Base-by-base conservation (phyloP, 2,888 invertebrate species). In the Chymomyza fuscimana region DNA sequence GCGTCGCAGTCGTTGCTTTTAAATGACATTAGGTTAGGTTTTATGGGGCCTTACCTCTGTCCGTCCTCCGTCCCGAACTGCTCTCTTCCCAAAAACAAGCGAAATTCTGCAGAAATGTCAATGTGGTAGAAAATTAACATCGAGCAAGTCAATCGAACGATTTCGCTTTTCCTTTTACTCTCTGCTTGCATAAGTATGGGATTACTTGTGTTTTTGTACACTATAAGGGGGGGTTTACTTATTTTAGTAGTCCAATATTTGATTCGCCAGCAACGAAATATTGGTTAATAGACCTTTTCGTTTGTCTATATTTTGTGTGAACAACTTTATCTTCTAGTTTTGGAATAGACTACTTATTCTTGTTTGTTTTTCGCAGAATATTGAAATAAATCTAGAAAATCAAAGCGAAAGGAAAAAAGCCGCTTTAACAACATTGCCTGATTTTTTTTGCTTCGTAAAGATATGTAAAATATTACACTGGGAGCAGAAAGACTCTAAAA, bases 101-200 rank as follows among this genome's bases (percentile, higher is more conserved):
- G 86, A 83, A 85, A 83, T 82, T 87, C 86, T 85, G 86, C 86
- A 80, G 69, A 74, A 87, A 87, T 82, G 86, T 81, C 79, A 87
- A 73, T 73, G 78, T 80, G 79, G 78, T 80, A 80, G 79, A 76
- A 80, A 83, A 85, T 82, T 70, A 79, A 79, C 74, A 82, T 80
- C 70, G 63, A 46, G 15, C 22, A 25, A 19, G 58, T 58, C 60
- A 25, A 75, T 75, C 68, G 70, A 77, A 63, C 79, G 87, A 82
- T 87, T 83, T 83, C 87, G 87, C 82, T 83, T 82, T 51, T 70
- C 72, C 25, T 12, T 58, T 58, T 58, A 6, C 58, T 15, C 19
- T 1, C 40, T 46, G 40, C 40, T 46, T 12, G 40, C 40, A 12
- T 46, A 46, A 46, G 40, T 46, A 12, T 12, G 40, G 4, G 40